A percentile compares a stretch with the other conserved stretches of the same genome.
These are phyloP conservation scores for Wiebesia pumilae DNA, from an alignment of 1,140 invertebrate species.

Conservation along the genomic window DNA sequence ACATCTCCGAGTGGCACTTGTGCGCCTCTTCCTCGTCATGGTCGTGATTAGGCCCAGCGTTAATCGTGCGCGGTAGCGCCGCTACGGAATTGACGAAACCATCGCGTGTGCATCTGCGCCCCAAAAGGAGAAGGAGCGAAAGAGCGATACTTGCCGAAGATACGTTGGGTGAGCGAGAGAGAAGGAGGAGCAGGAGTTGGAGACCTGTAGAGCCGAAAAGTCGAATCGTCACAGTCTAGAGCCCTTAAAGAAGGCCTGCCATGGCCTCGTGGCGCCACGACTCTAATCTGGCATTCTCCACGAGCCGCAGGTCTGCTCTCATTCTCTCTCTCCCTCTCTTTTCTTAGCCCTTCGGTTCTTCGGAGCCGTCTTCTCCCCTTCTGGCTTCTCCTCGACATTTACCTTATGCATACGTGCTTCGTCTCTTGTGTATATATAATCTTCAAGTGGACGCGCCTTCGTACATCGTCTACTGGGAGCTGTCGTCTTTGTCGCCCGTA, in stretches of 20 bases:
- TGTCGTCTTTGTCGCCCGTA: constrained; percentile 23
- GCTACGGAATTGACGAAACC: background rate
- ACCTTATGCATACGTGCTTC: background rate
- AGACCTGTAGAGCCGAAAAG: constrained; percentile 31
- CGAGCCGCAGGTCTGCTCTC: constrained; percentile 7
- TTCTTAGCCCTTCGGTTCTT: background rate
- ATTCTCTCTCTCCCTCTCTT: background rate
- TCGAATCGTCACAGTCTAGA: constrained; percentile 50
- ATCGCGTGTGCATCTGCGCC: no score
- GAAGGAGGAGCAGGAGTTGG: background rate
- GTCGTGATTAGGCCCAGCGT: background rate
- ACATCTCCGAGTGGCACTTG: background rate
- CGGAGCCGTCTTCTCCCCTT: background rate
- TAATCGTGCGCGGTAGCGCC: background rate
- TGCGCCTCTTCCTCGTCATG: constrained; percentile 7
- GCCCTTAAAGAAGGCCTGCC: constrained; percentile 29
- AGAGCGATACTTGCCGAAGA: constrained; percentile 10
- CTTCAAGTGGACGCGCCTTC: background rate
- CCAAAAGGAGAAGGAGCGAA: background rate
- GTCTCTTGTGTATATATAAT: background rate
- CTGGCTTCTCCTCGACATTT: background rate
- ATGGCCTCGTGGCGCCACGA: constrained; percentile 37
- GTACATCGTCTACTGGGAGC: background rate
- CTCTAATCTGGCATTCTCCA: constrained; percentile 49
- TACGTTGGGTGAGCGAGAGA: background rate